These are phyloP conservation scores for Diplosoma virens DNA, from an alignment of 23 tunicate genomes.

Conservation along the genomic window DNA sequence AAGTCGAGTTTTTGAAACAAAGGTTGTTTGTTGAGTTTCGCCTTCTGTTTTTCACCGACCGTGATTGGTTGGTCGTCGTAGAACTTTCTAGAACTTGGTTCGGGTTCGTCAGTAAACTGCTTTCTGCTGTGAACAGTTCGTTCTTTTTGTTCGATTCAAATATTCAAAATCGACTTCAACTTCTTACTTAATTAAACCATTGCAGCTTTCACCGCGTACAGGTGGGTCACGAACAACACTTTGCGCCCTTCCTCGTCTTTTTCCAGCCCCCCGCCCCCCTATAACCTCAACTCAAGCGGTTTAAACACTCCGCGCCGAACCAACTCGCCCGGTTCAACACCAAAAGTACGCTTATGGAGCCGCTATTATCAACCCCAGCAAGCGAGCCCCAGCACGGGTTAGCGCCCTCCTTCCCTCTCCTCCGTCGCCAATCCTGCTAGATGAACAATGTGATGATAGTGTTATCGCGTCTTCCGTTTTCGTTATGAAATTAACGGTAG, in stretches of 20 bases:
- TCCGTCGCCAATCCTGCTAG: background rate
- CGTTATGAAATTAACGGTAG: background rate
- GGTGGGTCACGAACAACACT: constrained; percentile 29
- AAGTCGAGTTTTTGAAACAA: background rate
- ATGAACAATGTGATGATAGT: background rate
- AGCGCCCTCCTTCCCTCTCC: too few relatives aligned
- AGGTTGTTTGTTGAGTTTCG: too few relatives aligned
- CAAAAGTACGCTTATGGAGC: constrained; percentile 64
- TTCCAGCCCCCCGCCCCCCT: constrained; percentile 31
- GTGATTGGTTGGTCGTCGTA: too few relatives aligned
- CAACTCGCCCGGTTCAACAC: constrained; percentile 45
- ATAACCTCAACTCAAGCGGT: background rate
- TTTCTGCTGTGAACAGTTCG: too few relatives aligned
- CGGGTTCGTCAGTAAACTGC: too few relatives aligned
- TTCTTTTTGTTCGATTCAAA: too few relatives aligned
- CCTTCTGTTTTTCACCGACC: too few relatives aligned
- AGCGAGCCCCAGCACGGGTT: constrained; percentile 35
- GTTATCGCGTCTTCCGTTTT: background rate
- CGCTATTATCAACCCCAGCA: constrained; percentile 69
- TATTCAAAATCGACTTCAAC: too few relatives aligned
- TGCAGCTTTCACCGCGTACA: constrained; percentile 36
- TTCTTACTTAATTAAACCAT: too few relatives aligned
- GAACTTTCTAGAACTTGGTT: too few relatives aligned
- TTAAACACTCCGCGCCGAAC: background rate
- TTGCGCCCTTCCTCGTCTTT: constrained; percentile 2